Percentiles rank a stretch among this genome's conserved stretches.
These are phyloP conservation scores for Hypselothyrea guttata DNA, from an alignment of 2,888 invertebrate species.

Conservation along the genomic window DNA sequence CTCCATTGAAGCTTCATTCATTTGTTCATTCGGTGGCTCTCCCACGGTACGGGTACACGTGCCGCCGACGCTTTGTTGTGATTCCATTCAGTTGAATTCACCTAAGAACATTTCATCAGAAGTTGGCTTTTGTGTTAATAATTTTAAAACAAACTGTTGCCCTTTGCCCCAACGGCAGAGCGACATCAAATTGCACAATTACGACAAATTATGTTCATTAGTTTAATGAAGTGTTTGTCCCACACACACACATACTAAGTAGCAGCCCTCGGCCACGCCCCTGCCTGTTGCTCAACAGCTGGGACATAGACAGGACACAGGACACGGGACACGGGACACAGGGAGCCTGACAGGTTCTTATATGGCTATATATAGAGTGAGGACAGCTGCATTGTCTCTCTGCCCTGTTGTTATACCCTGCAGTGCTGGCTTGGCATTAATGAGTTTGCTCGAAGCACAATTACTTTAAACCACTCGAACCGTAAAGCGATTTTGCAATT, in stretches of 20 bases:
- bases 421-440: too few relatives aligned
- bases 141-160: background rate
- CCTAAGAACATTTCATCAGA: constrained; percentile 25
- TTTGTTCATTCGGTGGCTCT: constrained; percentile 27
- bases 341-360: background rate
- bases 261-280: constrained; percentile 13
- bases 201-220: constrained; percentile 71
- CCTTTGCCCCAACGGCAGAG: constrained; percentile 44
- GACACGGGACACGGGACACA: background rate
- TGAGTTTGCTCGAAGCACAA: too few relatives aligned
- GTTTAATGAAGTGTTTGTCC: constrained; percentile 71
- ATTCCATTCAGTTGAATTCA: constrained; percentile 35
- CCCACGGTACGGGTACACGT: constrained; percentile 12
- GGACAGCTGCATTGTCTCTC: too few relatives aligned
- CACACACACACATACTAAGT: constrained; percentile 27
- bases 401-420: constrained; percentile 15
- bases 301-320: background rate
- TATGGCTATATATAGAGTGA: too few relatives aligned
- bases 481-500: too few relatives aligned
- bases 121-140: constrained; percentile 5
- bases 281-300: background rate
- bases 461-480: too few relatives aligned
- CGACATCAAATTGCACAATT: constrained; percentile 52
- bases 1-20: constrained; percentile 39
- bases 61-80: constrained; percentile 16